Evolutionary conservation across 2,113 vertebrate genomes (phyloP), one percentile per base, ranked within the genome.

Genomic region (Jacana jacana): DNA sequence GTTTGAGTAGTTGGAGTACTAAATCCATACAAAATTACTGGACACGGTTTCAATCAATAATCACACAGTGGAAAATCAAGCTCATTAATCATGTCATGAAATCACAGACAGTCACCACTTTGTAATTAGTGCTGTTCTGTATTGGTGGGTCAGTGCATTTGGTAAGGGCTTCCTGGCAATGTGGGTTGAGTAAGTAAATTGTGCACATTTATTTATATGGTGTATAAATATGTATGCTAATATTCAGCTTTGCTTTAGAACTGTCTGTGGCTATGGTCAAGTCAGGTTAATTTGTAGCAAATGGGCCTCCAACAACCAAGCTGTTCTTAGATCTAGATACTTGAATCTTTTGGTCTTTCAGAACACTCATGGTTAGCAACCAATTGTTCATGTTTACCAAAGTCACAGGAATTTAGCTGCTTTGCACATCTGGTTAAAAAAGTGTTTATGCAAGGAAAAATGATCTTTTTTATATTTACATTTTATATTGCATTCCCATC

Each of bases 21-120:
- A 90, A 94, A 91, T 76, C 70, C 33, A 75, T 63, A 31, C 16
- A 77, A 66, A 89, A 82, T 88, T 93, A 63, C 37, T 0, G 1
- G 81, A 61, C 13, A 8, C 0, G 1, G 23, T 39, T 86, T 81
- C 49, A 90, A 66, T 90, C 82, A 83, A 88, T 96, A 86, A 83
- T 66, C 30, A 66, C 68, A 54, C 7, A 51, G 27, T 64, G 51
- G 76, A 88, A 94, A 86, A 93, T 70, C 91, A 73, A 73, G 48
- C 46, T 83, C 68, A 83, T 97, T 94, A 88, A 96, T 96, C 93
- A 81, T 40, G 72, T 48, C 46, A 70, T 48, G 68, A 90, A 88
- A 90, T 82, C 76, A 88, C 60, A 70, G 71, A 68, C 70, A 80
- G 48, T 78, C 48, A 25, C 42, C 78, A 48, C 72, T 63, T 83